phyloP scores from a whole-genome alignment of 1,140 invertebrate genomes.

The Platyscapa corneri region DNA sequence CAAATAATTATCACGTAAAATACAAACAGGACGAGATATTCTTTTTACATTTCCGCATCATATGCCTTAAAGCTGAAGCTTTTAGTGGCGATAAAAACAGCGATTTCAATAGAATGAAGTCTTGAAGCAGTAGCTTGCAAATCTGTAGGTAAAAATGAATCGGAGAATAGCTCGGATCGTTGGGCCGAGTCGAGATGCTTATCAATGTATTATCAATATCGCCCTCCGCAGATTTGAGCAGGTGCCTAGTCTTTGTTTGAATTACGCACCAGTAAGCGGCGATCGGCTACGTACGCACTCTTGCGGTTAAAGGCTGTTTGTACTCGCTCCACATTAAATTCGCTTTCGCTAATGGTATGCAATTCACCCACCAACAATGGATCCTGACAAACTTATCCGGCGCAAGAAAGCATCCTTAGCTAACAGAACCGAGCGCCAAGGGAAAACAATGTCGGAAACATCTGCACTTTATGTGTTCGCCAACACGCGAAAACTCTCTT shows the following conservation, averaged over 20 bases:
- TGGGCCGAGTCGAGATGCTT: too few relatives aligned
- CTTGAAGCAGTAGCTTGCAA: too few relatives aligned
- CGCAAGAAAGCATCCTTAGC: not conserved
- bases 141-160: too few relatives aligned
- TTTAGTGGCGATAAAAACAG: too few relatives aligned
- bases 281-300: not conserved
- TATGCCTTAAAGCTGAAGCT: too few relatives aligned
- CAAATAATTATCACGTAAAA: too few relatives aligned
- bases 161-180: too few relatives aligned
- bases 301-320: not conserved
- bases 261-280: not conserved
- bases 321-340: not conserved
- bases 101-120: too few relatives aligned
- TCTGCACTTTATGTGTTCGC: conserved; percentile 6
- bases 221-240: not conserved
- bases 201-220: too few relatives aligned
- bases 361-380: conserved; percentile 13
- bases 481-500: conserved; percentile 11
- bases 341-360: conserved; percentile 13
- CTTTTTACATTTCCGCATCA: too few relatives aligned
- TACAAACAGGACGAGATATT: too few relatives aligned
- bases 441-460: conserved; percentile 31
- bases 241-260: not conserved
- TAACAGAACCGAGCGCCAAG: not conserved
- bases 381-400: not conserved